Percentiles rank a stretch among this genome's conserved stretches.
phyloP scores from a whole-genome alignment of 1,140 invertebrate genomes.

The Brachionus manjavacas region DNA sequence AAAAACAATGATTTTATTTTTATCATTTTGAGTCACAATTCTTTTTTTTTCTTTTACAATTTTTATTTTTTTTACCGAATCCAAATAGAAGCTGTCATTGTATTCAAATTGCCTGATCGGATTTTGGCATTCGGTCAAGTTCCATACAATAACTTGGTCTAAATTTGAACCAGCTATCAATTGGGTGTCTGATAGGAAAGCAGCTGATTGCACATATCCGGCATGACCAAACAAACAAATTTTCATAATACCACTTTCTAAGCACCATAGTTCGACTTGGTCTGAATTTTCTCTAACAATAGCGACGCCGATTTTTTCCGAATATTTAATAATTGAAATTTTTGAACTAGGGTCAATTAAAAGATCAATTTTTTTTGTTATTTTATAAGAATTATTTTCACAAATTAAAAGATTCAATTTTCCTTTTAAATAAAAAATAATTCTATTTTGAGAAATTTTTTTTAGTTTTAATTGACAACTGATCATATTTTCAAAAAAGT shows the following conservation, averaged over 20 bases:
- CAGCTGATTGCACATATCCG: not conserved
- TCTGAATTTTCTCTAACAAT: not conserved
- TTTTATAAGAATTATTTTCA: not conserved
- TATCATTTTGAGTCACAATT: not conserved
- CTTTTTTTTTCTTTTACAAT: not conserved
- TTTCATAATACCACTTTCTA: not conserved
- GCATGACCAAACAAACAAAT: not conserved
- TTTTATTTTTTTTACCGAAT: not conserved
- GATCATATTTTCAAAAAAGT: not conserved
- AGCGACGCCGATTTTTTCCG: not conserved
- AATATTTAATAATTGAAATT: not conserved
- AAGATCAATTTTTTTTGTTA: not conserved
- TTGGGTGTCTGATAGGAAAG: not conserved
- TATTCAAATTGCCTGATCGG: not conserved
- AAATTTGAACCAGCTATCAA: not conserved
- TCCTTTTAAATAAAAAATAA: not conserved
- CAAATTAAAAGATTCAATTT: not conserved
- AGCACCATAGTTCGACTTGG: not conserved
- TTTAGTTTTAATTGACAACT: not conserved
- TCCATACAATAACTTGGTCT: not conserved
- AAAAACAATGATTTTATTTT: not conserved
- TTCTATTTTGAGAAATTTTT: not conserved
- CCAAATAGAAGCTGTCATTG: not conserved
- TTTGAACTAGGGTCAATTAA: not conserved
- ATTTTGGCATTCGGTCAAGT: not conserved